Conservation (phyloP, 2,888 invertebrate species). For the Lepeophtheirus nordmannii region DNA sequence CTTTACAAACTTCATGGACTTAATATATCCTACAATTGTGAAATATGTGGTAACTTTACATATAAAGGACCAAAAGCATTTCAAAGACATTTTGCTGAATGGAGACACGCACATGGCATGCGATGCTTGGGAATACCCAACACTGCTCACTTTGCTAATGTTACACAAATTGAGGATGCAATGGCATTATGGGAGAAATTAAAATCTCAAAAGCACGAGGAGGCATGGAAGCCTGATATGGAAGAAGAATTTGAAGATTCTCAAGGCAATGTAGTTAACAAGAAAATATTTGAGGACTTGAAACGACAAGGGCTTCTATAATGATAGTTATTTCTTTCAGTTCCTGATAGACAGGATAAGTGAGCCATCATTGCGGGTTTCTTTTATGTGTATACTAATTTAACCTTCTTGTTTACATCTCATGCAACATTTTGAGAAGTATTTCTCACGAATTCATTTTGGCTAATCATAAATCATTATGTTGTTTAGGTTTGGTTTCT, state of each 20-base stretch:
- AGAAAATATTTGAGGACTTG: conserved; percentile 94
- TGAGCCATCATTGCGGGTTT: too few species aligned
- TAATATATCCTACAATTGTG: conserved; percentile 96
- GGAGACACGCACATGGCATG: conserved; percentile 72
- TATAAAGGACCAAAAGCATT: conserved; percentile 98
- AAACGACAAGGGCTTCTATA: conserved; percentile 89
- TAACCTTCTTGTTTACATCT: too few species aligned
- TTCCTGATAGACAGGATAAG: not conserved
- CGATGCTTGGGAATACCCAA: conserved; percentile 96
- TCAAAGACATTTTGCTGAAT: conserved; percentile 89
- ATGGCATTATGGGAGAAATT: conserved; percentile 94
- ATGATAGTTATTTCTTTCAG: conserved; percentile 6
- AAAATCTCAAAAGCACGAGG: conserved; percentile 81
- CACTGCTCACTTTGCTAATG: conserved; percentile 98
- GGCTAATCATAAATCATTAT: too few species aligned
- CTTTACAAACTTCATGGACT: conserved; percentile 95
- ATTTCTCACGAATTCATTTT: too few species aligned
- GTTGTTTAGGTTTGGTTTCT: too few species aligned
- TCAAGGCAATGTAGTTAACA: conserved; percentile 91
- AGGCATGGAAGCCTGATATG: conserved; percentile 88
- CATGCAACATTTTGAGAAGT: too few species aligned
- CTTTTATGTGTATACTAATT: too few species aligned
- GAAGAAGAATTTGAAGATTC: conserved; percentile 99
- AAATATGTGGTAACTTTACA: conserved; percentile 96
- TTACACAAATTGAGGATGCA: conserved; percentile 95